phyloP scores from a whole-genome alignment of 1,140 invertebrate species.

The Diachasma alloeum region DNA sequence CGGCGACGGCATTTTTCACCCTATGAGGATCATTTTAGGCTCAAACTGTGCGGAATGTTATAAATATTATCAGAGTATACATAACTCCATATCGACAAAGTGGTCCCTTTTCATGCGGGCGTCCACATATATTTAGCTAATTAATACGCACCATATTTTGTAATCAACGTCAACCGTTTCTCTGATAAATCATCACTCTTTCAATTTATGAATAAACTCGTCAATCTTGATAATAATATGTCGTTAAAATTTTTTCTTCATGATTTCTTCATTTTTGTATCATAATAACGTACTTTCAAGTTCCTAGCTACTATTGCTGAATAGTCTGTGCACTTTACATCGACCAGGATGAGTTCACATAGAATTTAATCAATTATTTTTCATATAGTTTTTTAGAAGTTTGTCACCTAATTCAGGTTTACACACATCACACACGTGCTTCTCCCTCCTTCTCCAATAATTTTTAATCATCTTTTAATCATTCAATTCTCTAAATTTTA shows the following conservation, averaged over 20 bases:
- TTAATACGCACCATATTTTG: not conserved
- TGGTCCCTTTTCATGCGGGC: no score
- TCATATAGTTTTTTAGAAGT: not conserved
- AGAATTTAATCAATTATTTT: slow-evolving; percentile 18
- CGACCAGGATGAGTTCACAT: slow-evolving; percentile 31
- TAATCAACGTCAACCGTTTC: slow-evolving; percentile 23
- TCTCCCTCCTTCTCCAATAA: not conserved
- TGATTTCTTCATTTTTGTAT: slow-evolving; percentile 19
- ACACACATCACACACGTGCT: not conserved
- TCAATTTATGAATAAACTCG: not conserved
- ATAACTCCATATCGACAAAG: no score
- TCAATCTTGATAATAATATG: not conserved
- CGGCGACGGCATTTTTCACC: no score
- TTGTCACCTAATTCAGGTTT: not conserved
- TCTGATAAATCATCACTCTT: slow-evolving; percentile 2
- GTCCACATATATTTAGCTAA: not conserved
- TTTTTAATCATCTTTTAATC: not conserved
- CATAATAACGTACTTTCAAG: slow-evolving; percentile 36
- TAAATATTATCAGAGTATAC: no score
- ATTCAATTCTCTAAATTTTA: slow-evolving; percentile 12
- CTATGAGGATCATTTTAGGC: no score
- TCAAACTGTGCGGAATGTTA: no score
- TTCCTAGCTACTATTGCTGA: slow-evolving; percentile 40
- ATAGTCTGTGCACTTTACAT: slow-evolving; percentile 41
- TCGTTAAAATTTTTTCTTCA: slow-evolving; percentile 4